A percentile compares a stretch with the other conserved stretches of the same genome.
Conservation (phyloP, 2,888 invertebrate species). For the Hecatera dysodea region DNA sequence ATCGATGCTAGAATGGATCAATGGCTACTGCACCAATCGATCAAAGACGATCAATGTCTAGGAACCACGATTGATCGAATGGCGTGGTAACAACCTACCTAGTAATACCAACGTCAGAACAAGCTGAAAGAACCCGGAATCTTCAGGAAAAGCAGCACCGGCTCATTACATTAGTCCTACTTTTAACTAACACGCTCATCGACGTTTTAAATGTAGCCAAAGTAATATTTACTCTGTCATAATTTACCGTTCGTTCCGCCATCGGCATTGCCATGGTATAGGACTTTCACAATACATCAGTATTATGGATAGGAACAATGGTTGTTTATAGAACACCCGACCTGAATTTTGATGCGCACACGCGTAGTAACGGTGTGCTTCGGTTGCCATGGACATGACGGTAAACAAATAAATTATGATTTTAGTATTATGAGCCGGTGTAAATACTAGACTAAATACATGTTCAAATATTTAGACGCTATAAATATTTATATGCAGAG, state of each 20-base stretch:
- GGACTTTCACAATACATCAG: conserved; percentile 71
- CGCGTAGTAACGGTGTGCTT: conserved; percentile 70
- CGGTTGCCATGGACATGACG: conserved; percentile 59
- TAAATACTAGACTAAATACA: conserved; percentile 34
- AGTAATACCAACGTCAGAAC: not conserved
- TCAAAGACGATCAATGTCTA: not conserved
- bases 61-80: not conserved
- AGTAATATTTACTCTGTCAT: conserved; percentile 47
- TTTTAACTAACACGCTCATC: not conserved
- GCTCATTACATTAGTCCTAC: not conserved
- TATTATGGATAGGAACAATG: conserved; percentile 81
- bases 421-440: conserved; percentile 41
- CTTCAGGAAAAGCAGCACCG: not conserved
- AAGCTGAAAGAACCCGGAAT: not conserved
- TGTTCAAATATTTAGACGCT: conserved; percentile 31
- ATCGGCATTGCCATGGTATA: conserved; percentile 45
- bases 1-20: not conserved
- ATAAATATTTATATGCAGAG: conserved; percentile 22
- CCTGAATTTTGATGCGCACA: conserved; percentile 80
- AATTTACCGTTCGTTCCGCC: conserved; percentile 55
- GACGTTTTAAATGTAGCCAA: conserved; percentile 22
- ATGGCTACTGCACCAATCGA: not conserved
- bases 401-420: conserved; percentile 63
- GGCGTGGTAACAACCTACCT: not conserved
- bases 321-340: conserved; percentile 80